Evolutionary conservation across 1,140 invertebrate species (phyloP).

Genomic region (Brachionus rubens): DNA sequence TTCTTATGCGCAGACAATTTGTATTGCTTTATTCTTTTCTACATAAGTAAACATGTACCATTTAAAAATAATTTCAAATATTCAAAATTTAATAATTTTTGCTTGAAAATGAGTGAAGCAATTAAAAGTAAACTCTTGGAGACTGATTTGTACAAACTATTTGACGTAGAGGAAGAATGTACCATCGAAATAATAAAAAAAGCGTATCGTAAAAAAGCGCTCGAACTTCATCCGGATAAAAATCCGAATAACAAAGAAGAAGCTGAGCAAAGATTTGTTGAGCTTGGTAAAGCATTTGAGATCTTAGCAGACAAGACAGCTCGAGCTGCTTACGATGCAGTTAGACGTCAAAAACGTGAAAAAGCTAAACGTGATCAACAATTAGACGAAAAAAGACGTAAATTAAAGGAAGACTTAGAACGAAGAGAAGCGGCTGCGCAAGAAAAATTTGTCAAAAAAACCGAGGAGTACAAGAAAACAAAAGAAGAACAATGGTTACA

Average conservation of each 20-base stretch:
- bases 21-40: no score
- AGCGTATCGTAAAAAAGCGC: slow-evolving; percentile 69
- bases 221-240: slow-evolving; percentile 99
- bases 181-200: slow-evolving; percentile 81
- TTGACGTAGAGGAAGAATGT: slow-evolving; percentile 26
- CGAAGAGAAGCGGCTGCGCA: not conserved
- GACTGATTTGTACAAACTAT: slow-evolving; percentile 32
- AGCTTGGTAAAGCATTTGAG: slow-evolving; percentile 45
- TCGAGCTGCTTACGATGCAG: slow-evolving; percentile 39
- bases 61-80: no score
- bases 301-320: slow-evolving; percentile 41
- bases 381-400: slow-evolving; percentile 30
- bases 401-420: slow-evolving; percentile 43
- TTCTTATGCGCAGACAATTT: no score
- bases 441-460: slow-evolving; percentile 34
- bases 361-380: slow-evolving; percentile 12
- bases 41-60: no score
- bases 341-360: not conserved
- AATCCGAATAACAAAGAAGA: slow-evolving; percentile 73
- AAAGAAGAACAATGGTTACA: slow-evolving; percentile 33
- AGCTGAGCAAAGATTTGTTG: slow-evolving; percentile 26
- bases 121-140: slow-evolving; percentile 22
- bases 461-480: not conserved
- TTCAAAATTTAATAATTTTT: not conserved
- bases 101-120: slow-evolving; percentile 30